Conservation (phyloP, 2,113 vertebrate species). For the Calidris pygmaea region DNA sequence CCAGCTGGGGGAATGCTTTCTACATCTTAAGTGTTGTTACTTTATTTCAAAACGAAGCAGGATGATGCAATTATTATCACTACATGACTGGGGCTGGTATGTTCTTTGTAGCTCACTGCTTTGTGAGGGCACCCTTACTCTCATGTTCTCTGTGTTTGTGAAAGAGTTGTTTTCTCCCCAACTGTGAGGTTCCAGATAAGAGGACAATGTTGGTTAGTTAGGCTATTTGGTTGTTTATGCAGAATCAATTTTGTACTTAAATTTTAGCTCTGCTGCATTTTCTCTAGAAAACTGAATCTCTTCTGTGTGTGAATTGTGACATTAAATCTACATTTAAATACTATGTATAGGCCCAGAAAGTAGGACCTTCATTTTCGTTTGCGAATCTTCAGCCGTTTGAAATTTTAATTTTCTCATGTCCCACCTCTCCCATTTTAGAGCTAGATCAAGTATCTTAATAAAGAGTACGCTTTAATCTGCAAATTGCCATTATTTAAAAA, state of each 20-base stretch:
- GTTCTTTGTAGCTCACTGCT: neutral
- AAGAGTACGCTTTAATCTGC: neutral
- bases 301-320: neutral
- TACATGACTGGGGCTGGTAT: neutral
- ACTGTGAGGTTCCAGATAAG: neutral
- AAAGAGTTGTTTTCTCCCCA: neutral
- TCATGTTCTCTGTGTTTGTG: neutral
- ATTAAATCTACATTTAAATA: neutral
- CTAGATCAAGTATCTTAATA: neutral
- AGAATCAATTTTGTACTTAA: neutral
- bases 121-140: neutral
- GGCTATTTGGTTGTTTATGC: neutral
- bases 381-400: neutral
- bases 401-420: neutral
- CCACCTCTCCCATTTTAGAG: neutral
- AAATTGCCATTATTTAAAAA: neutral
- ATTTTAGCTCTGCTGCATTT: neutral
- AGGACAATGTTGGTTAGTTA: neutral
- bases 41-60: slow-evolving; percentile 11
- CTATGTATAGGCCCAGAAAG: neutral
- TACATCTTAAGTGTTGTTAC: neutral
- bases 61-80: neutral
- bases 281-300: neutral
- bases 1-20: neutral
- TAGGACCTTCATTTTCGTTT: neutral